Evolutionary conservation across 37 sponge, comb jelly and placozoan species (phyloP), one percentile per base, ranked within the genome.

Genomic region (Haliclona indistincta): DNA sequence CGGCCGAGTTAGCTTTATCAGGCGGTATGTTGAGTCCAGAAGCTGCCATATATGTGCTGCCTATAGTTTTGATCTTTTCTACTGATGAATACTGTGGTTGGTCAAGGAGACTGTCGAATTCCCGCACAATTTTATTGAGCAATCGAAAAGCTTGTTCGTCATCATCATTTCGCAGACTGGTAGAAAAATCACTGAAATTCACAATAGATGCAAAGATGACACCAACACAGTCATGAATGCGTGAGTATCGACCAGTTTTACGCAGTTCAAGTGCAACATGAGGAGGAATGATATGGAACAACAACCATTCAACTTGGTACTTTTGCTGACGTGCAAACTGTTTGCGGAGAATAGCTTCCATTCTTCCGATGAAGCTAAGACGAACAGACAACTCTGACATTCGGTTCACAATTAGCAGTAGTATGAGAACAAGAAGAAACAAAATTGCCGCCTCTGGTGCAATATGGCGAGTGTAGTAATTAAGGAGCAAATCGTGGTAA

Each of bases 61-160:
- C 95, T 38, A 91, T 95, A 2, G 93, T 91, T 58, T 95, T 91
- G 53, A 95, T 95, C 63, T 95, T 95, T 28, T 94, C 88, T 34
- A 94, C 64, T 56, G 53, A 56, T 25, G 49, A 28, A 51, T 88
- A 88, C 45, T 77, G 67, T 1, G 67, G 72, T 28, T 36, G 61
- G 63, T 85, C 79, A 28, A 94, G 73, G 5, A 90, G 71, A 7
- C 73, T 55, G 54, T 93, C 94, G 74, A 89, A 88, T 54, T 89
- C 86, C 3, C 73, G 47, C 32, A 93, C 63, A 0, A 93, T 88
- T n/a, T 61, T 37, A 69, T 89, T 89, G n/a, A 93, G 58, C 0
- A 93, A 30, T 23, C 90, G 56, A 41, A 64, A 43, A 5, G 70
- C 62, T 11, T 81, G 83, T 29, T 45, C 64, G n/a, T 80, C 83